Percentiles rank a stretch among this genome's conserved stretches.
Evolutionary conservation across 1,140 invertebrate genomes (phyloP).

Genomic region (Eumaeus atala): DNA sequence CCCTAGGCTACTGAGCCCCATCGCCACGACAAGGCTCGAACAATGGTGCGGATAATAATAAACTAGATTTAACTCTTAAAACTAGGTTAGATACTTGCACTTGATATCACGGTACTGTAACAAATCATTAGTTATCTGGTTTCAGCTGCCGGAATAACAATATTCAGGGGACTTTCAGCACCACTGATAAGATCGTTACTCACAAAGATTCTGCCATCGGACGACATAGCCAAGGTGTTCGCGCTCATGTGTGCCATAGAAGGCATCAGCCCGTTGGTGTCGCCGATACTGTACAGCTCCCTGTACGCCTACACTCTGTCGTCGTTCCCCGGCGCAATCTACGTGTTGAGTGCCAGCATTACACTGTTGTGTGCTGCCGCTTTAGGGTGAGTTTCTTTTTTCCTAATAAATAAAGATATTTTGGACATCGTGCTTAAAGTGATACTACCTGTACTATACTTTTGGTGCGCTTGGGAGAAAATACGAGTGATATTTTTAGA

Average conservation of each 20-base stretch:
- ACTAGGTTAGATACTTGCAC: too few species aligned
- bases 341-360: constrained; percentile 70
- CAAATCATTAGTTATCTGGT: constrained; percentile 18
- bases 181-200: constrained; percentile 79
- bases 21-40: too few species aligned
- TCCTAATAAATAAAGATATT: too few species aligned
- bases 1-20: too few species aligned
- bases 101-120: too few species aligned
- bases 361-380: constrained; percentile 56
- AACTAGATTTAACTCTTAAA: too few species aligned
- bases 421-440: too few species aligned
- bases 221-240: constrained; percentile 81
- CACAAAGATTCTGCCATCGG: constrained; percentile 78
- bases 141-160: constrained; percentile 68
- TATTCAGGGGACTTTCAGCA: constrained; percentile 74
- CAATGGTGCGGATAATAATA: too few species aligned
- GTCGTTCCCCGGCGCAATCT: constrained; percentile 74
- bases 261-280: constrained; percentile 75
- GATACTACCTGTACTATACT: too few species aligned
- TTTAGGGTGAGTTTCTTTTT: constrained; percentile 68
- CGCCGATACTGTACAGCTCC: constrained; percentile 76
- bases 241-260: constrained; percentile 78
- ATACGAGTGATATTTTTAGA: too few species aligned
- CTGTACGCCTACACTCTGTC: constrained; percentile 76
- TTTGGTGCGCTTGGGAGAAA: too few species aligned